These are phyloP conservation scores for Drosophila limbata DNA, from an alignment of 2,888 invertebrate species.

Conservation along the genomic window DNA sequence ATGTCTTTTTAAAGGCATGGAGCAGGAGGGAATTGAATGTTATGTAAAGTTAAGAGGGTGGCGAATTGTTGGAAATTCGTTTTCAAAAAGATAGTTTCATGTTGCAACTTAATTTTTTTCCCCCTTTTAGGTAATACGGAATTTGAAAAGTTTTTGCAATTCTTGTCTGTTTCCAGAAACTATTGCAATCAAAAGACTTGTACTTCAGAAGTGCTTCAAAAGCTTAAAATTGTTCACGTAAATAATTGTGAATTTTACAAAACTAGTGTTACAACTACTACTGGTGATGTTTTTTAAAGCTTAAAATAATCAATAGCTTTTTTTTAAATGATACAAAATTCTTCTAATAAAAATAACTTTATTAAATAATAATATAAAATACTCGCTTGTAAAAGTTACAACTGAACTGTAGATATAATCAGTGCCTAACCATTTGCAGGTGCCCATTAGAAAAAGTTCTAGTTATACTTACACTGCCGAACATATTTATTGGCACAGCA, in stretches of 20 bases:
- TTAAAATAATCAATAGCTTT: no score
- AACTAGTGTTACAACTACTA: background rate
- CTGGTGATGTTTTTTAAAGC: no score
- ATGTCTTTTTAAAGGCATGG: slow-evolving; percentile 35
- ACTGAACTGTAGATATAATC: slow-evolving; percentile 14
- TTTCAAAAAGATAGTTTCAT: slow-evolving; percentile 31
- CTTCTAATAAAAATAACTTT: background rate
- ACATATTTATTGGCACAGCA: no score
- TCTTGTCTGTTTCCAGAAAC: slow-evolving; percentile 15
- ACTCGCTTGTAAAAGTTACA: background rate
- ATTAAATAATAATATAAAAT: background rate
- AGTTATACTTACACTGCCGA: no score
- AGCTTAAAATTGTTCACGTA: background rate
- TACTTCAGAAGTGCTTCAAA: background rate
- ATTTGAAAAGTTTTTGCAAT: slow-evolving; percentile 42
- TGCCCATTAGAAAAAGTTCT: slow-evolving; percentile 12
- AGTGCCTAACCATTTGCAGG: slow-evolving; percentile 17
- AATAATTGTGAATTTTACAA: background rate
- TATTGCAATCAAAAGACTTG: slow-evolving; percentile 20
- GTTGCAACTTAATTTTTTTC: slow-evolving; percentile 18
- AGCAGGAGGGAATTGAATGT: background rate
- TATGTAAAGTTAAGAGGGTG: slow-evolving; percentile 38
- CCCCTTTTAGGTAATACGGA: slow-evolving; percentile 6
- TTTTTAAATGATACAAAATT: no score
- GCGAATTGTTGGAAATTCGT: slow-evolving; percentile 31